Evolutionary conservation across 2,113 vertebrate genomes (phyloP).

Genomic region (Emydocephalus ijimae): DNA sequence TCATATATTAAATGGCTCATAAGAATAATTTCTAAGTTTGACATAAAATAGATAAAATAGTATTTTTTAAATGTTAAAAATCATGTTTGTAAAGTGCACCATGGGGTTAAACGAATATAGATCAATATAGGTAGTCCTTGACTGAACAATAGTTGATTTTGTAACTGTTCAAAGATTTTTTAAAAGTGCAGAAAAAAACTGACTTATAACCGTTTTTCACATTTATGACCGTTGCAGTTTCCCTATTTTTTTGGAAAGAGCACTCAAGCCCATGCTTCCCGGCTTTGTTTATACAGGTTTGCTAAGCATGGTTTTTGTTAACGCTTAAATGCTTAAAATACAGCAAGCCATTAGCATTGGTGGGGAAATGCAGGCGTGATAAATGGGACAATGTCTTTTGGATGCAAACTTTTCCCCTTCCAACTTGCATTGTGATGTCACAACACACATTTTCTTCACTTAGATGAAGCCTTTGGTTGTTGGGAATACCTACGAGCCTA

Average conservation of each 20-base stretch:
- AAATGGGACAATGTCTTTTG: background rate
- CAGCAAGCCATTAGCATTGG: background rate
- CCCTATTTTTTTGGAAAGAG: background rate
- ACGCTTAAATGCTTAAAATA: background rate
- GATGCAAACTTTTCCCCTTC: background rate
- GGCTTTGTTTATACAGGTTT: background rate
- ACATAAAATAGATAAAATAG: background rate
- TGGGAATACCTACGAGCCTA: background rate
- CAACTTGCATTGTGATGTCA: background rate
- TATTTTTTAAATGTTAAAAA: background rate
- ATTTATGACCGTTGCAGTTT: background rate
- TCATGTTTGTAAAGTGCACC: background rate
- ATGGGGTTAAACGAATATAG: background rate
- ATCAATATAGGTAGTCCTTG: background rate
- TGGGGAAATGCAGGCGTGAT: background rate
- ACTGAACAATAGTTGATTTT: background rate
- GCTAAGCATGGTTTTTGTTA: background rate
- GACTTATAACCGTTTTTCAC: background rate
- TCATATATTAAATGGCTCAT: background rate
- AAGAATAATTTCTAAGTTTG: background rate
- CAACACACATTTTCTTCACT: background rate
- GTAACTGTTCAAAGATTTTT: background rate
- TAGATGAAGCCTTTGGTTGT: background rate
- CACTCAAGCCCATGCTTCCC: background rate
- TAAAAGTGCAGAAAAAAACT: background rate